Evolutionary conservation across 2,797 vertebrate species (phyloP).

Genomic region (Mus spretus): DNA sequence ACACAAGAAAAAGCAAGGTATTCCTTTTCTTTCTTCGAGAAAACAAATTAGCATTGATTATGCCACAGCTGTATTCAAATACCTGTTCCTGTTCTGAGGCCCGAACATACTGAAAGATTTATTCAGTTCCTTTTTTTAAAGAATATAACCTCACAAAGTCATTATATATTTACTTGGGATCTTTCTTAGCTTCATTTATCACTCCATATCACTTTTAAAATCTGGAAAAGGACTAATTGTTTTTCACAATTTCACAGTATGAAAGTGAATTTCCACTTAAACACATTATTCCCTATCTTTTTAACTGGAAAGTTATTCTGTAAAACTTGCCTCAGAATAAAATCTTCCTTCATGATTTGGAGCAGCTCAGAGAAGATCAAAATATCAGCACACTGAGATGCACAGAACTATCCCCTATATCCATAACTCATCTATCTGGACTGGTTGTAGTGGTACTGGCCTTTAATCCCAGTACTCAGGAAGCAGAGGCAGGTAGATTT

Average conservation of each 20-base stretch:
- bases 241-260: slow-evolving; percentile 9
- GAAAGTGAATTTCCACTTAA: neutral
- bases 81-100: slow-evolving; percentile 13
- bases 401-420: slow-evolving; percentile 71
- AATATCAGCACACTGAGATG: slow-evolving; percentile 78
- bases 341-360: slow-evolving; percentile 69
- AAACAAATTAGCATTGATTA: slow-evolving; percentile 34
- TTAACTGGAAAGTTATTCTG: slow-evolving; percentile 32
- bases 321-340: slow-evolving; percentile 80
- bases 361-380: slow-evolving; percentile 71
- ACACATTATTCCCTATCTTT: slow-evolving; percentile 22
- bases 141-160: slow-evolving; percentile 34
- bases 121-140: neutral
- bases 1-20: neutral
- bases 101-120: neutral
- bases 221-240: neutral
- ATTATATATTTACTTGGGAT: neutral
- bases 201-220: neutral
- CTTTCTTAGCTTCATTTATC: slow-evolving; percentile 23
- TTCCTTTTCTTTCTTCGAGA: neutral
- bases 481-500: neutral
- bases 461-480: neutral
- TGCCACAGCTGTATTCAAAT: slow-evolving; percentile 38
- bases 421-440: slow-evolving; percentile 80
- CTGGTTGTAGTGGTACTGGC: neutral